Evolutionary conservation across 1,140 invertebrate species (phyloP).

Genomic region (Homalodisca vitripennis): DNA sequence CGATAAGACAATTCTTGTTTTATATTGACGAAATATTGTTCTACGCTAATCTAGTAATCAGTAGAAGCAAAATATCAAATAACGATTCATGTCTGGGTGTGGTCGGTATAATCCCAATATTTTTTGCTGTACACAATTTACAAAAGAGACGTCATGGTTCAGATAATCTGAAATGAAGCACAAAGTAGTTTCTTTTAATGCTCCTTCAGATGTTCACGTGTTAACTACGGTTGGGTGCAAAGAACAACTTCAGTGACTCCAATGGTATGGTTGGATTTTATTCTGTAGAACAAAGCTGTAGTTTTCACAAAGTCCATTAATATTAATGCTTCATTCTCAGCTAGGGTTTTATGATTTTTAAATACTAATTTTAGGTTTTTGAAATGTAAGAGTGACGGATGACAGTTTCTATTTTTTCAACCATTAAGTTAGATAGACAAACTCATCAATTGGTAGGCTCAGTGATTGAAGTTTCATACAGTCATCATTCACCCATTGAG

Average conservation of each 20-base stretch:
- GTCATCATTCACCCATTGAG: neutral
- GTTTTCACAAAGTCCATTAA: neutral
- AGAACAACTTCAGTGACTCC: neutral
- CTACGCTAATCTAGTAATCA: no score
- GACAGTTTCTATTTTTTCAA: neutral
- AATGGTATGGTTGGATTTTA: conserved; percentile 6
- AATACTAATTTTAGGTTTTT: neutral
- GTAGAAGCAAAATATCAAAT: no score
- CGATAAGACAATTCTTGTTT: no score
- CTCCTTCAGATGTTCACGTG: neutral
- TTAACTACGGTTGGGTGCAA: neutral
- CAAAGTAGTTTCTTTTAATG: neutral
- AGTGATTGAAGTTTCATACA: neutral
- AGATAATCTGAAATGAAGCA: neutral
- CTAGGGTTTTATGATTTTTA: neutral
- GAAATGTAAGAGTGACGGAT: neutral
- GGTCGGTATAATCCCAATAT: no score
- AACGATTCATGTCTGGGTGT: no score
- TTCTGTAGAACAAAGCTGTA: neutral
- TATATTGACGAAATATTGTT: no score
- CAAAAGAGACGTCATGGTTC: neutral
- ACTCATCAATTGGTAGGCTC: neutral
- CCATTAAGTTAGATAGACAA: neutral
- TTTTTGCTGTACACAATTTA: neutral
- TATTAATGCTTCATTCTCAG: neutral